Evolutionary conservation across 2,888 invertebrate species (phyloP).

Genomic region (Formica aserva): DNA sequence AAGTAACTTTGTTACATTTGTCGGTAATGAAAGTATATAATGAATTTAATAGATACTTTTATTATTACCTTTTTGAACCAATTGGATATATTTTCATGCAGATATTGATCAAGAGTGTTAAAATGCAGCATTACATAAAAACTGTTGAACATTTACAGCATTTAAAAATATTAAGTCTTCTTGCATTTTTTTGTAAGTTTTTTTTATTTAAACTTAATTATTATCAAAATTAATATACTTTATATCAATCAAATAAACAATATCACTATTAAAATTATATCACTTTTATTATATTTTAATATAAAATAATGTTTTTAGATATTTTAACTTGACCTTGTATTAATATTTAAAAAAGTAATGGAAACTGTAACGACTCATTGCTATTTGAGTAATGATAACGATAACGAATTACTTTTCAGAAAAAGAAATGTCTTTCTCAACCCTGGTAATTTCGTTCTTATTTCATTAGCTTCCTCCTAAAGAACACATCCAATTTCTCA

Average conservation of each 20-base stretch:
- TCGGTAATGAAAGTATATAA: no score
- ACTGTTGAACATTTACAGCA: background rate
- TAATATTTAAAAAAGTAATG: background rate
- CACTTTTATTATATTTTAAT: background rate
- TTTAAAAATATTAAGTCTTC: background rate
- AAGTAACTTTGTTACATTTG: no score
- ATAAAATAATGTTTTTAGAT: background rate
- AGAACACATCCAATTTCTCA: constrained; percentile 64
- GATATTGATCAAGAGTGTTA: background rate
- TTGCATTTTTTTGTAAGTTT: background rate
- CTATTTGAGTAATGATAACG: background rate
- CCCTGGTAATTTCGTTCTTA: constrained; percentile 19
- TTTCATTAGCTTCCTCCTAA: constrained; percentile 57
- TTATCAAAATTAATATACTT: background rate
- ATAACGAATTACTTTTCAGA: background rate
- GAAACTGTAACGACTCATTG: background rate
- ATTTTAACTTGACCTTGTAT: background rate
- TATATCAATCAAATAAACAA: background rate
- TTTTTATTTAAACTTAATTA: background rate
- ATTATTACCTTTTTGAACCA: background rate
- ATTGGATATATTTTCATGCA: background rate
- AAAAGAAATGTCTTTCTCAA: background rate
- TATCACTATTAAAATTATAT: background rate
- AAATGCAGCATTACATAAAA: background rate
- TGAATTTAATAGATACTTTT: background rate